Base-by-base conservation (phyloP, 1,140 invertebrate genomes). In the Neodiprion virginianus region DNA sequence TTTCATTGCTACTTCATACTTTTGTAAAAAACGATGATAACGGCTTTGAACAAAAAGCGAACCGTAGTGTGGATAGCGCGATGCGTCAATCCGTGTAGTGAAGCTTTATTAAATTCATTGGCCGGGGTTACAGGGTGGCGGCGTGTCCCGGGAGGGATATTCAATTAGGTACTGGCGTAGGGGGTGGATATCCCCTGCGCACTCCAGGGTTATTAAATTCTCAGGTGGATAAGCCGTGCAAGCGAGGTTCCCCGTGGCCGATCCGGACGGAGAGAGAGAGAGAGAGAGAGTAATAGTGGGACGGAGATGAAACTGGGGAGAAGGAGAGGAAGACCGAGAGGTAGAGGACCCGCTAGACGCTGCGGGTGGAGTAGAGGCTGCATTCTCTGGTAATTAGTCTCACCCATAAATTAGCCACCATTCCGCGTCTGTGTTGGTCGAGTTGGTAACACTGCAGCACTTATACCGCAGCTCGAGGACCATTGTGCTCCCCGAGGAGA, bases 341-440 rank as follows among this genome's bases (percentile, higher is more conserved):
- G 77, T 72, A 40, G 65, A 70, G 48, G 73, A 80, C 74, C 75
- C 76, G 74, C 77, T 78, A 71, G 79, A 82, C 82, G 73, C 74
- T 61, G 53, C 76, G 74, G 77, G 78, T 79, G 81, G 81, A 79
- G 83, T 79, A 77, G 79, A 83, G 82, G 85, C 84, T 84, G 85
- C 85, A 86, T 85, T 86, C 84, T 81, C 83, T 79, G 83, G 80
- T 86, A 85, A 85, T 86, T 85, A 86, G 84, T 86, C 83, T 86
- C 83, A 86, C 83, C 84, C 84, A 86, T 86, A 85, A 85, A 85
- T 86, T 85, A 86, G 83, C 79, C 79, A 79, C 81, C 82, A 84
- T 85, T 85, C 82, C 83, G 79, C 53, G 81, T 81, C 79, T 84
- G 72, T 73, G 75, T 73, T 76, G 72, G 68, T 71, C 21, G 28